Evolutionary conservation across 37 sponge, comb jelly and placozoan species (phyloP).

Genomic region (Chondrilla cf. caribensis): DNA sequence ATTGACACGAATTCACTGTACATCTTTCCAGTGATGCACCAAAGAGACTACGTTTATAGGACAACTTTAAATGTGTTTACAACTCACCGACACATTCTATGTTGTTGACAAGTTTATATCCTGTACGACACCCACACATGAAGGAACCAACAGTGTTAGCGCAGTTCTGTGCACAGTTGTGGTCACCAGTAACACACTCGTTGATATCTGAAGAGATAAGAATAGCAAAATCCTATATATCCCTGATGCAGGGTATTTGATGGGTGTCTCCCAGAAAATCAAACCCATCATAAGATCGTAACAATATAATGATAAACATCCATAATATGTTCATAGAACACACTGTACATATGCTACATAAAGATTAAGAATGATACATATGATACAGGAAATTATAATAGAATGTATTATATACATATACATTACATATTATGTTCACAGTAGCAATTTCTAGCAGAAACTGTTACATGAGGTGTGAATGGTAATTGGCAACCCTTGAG

Average conservation of each 20-base stretch:
- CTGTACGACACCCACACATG: background rate
- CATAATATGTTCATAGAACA: too few species aligned
- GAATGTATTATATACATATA: background rate
- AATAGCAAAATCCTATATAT: too few species aligned
- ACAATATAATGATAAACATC: too few species aligned
- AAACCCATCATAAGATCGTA: too few species aligned
- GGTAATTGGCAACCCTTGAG: background rate
- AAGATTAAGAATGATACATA: background rate
- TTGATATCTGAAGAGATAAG: background rate
- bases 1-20: background rate
- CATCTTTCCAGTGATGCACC: too few species aligned
- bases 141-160: background rate
- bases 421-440: background rate
- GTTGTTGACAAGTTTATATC: background rate
- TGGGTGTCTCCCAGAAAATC: too few species aligned
- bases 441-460: background rate
- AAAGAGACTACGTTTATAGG: background rate
- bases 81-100: background rate
- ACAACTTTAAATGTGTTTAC: background rate
- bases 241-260: too few species aligned
- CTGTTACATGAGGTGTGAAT: background rate
- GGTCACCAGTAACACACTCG: background rate
- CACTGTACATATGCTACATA: too few species aligned
- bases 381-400: background rate
- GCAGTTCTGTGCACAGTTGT: background rate